Conservation (phyloP, 37 sponge, comb jelly and placozoan species). For the Aplysina aerophoba region DNA sequence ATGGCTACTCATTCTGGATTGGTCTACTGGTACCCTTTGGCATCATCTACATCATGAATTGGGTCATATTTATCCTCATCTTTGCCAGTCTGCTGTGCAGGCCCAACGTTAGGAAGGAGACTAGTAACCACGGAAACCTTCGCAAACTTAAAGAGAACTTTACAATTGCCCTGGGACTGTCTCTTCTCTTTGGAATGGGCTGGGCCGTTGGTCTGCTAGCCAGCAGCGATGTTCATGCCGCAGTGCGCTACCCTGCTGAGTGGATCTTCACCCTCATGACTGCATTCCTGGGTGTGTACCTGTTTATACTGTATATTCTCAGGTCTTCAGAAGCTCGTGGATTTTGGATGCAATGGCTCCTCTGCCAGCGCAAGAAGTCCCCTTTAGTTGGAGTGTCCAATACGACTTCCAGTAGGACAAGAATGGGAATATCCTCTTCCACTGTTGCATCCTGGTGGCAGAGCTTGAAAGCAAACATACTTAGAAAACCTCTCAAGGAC, state of each 20-base stretch:
- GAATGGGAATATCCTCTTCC: too few relatives aligned
- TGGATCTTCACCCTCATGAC: constrained; percentile 66
- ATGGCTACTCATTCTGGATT: constrained; percentile 54
- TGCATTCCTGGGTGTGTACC: constrained; percentile 35
- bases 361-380: neutral
- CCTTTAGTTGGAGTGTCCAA: neutral
- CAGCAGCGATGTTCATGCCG: constrained; percentile 35
- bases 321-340: constrained; percentile 42
- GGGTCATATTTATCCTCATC: constrained; percentile 54
- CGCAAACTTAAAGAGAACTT: constrained; percentile 33
- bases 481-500: too few relatives aligned
- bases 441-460: too few relatives aligned
- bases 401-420: too few relatives aligned
- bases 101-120: constrained; percentile 1
- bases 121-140: neutral
- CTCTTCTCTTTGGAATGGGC: constrained; percentile 59
- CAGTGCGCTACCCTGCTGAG: constrained; percentile 26
- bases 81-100: constrained; percentile 31
- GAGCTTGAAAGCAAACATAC: too few relatives aligned
- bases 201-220: constrained; percentile 62
- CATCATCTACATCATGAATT: constrained; percentile 57
- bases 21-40: constrained; percentile 56
- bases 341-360: constrained; percentile 33
- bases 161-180: constrained; percentile 46
- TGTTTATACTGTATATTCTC: neutral